Conservation (phyloP, 2,113 vertebrate genomes). For the Percina caprodes region DNA sequence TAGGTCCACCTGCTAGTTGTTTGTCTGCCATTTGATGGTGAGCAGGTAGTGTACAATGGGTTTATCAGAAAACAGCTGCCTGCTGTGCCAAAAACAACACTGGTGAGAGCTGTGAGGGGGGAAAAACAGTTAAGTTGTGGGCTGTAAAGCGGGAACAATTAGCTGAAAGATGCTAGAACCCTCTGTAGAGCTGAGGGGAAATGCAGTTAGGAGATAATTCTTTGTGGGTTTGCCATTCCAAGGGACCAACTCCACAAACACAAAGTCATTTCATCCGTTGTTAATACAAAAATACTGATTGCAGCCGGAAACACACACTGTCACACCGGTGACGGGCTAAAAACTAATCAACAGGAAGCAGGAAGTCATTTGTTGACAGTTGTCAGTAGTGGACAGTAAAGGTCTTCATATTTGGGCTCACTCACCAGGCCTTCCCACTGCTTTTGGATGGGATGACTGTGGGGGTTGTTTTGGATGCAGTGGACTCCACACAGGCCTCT, state of each 20-base stretch:
- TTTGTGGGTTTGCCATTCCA: not conserved
- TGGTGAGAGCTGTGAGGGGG: too few species aligned
- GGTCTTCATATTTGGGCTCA: conserved; percentile 21
- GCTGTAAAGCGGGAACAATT: not conserved
- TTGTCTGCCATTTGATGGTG: not conserved
- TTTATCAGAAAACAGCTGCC: not conserved
- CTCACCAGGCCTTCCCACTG: conserved; percentile 90
- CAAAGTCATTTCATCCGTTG: not conserved
- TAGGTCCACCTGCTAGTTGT: too few species aligned
- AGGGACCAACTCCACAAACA: not conserved
- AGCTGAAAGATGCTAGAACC: not conserved
- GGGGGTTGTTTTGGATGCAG: conserved; percentile 73
- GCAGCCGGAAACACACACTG: not conserved
- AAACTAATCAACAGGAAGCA: not conserved
- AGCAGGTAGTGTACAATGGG: not conserved
- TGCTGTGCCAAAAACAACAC: not conserved
- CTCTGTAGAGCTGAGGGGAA: not conserved
- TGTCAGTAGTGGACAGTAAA: not conserved
- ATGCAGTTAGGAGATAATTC: not conserved
- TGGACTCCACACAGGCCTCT: conserved; percentile 84
- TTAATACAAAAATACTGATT: not conserved
- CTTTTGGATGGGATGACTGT: conserved; percentile 82
- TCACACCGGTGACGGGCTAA: not conserved
- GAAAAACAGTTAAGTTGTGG: too few species aligned
- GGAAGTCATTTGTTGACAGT: conserved; percentile 4